Conservation (phyloP, 2,888 invertebrate genomes). For the Drosophila anceps region DNA sequence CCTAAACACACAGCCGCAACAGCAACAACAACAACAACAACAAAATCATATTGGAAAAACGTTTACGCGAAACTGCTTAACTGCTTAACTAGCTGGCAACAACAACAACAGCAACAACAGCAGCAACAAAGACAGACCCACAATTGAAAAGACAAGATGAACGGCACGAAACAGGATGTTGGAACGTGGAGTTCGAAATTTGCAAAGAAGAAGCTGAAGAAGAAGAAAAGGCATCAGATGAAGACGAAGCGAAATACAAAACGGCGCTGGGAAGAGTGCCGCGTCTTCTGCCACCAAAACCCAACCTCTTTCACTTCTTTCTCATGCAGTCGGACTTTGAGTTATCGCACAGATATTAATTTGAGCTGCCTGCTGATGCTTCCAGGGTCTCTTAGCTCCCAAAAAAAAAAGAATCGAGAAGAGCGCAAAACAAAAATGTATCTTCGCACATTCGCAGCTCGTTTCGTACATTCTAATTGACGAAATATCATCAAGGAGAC, state of each 20-base stretch:
- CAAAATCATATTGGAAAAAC: constrained; percentile 76
- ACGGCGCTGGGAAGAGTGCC: constrained; percentile 43
- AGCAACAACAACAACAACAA: constrained; percentile 24
- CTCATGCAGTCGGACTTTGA: constrained; percentile 62
- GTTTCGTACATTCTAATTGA: constrained; percentile 77
- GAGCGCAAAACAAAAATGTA: constrained; percentile 52
- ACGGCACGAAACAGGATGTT: constrained; percentile 80
- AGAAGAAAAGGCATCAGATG: constrained; percentile 3
- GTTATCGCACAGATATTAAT: constrained; percentile 80
- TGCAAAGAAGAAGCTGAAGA: constrained; percentile 44
- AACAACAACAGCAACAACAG: constrained; percentile 32
- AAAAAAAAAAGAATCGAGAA: constrained; percentile 28
- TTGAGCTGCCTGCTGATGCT: constrained; percentile 78
- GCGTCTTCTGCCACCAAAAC: neutral
- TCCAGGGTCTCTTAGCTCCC: constrained; percentile 55
- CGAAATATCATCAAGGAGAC: constrained; percentile 71
- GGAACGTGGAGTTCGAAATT: constrained; percentile 77
- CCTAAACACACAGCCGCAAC: constrained; percentile 74
- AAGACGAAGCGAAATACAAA: constrained; percentile 30
- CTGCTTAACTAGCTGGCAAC: constrained; percentile 78
- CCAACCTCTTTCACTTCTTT: constrained; percentile 4
- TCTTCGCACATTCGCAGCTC: constrained; percentile 78
- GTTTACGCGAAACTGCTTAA: constrained; percentile 81
- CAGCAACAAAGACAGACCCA: constrained; percentile 58
- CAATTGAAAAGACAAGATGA: constrained; percentile 79